Base-by-base conservation (phyloP, 2,888 invertebrate species). In the Oxyteleia sp. region DNA sequence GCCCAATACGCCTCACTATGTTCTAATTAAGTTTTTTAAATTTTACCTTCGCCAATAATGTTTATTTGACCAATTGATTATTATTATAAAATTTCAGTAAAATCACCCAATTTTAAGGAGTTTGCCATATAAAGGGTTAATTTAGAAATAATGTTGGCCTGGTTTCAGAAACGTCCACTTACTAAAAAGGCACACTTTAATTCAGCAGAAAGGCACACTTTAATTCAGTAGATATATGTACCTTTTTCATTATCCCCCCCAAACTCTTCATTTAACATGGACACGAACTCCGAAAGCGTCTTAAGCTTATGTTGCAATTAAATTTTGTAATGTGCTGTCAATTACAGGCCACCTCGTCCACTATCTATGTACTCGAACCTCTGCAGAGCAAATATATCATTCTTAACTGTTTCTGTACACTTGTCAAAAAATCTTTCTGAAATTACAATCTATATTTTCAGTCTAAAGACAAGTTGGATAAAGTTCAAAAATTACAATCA, bases 321-420 rank as follows among this genome's bases (percentile, higher is more conserved):
- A 64, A 53, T 47, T 74, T 49, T 61, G 35, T 41, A 74, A 72
- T 68, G 20, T 45, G 63, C 38, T 13, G 49, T 72, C 75, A 85
- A 82, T 91, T 90, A 93, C 84, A 93, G 90, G 85, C 91, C 93
- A 82, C 90, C 92, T 80, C 90, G 90, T 89, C 93, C 93, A 84
- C 93, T 92, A 92, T 93, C 93, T 89, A 93, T 93, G 90, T 91
- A 93, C 92, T 93, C 93, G 93, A 93, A 93, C 90, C 91, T 90
- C 92, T 93, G 92, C 89, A 85, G 89, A 88, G 85, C 87, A 91
- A 85, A 88, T 64, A 88, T 68, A 82, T 83, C 71, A 69, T 35
- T 26, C 38, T 13, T 23, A 23, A 23, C 23, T 23, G 23, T 23
- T 20, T 16, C 7, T 8, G n/a, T n/a, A n/a, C n/a, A n/a, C n/a